phyloP scores from a whole-genome alignment of 2,888 invertebrate genomes.

The Melangyna quadrimaculata region DNA sequence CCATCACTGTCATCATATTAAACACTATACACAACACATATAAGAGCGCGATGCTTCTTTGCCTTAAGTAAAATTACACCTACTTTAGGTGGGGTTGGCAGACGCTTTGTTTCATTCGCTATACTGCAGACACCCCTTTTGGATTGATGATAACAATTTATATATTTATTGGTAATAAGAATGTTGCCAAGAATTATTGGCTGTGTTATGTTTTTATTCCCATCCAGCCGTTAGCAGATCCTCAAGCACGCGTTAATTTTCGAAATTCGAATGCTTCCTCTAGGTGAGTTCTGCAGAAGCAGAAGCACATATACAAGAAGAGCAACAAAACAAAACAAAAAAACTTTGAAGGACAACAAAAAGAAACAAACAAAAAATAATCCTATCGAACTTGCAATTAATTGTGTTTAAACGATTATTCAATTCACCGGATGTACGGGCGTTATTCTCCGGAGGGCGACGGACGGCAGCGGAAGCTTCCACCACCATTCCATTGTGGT shows the following conservation, averaged over 20 bases:
- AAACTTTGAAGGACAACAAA: constrained; percentile 10
- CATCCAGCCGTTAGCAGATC: constrained; percentile 39
- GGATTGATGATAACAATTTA: constrained; percentile 61
- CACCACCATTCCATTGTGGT: not conserved
- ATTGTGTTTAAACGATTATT: constrained; percentile 71
- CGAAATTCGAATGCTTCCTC: constrained; percentile 60
- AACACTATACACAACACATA: too few species aligned
- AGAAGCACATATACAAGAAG: not conserved
- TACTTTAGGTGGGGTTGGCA: constrained; percentile 17
- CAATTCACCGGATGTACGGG: constrained; percentile 58
- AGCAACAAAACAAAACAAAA: not conserved
- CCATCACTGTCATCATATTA: constrained; percentile 40
- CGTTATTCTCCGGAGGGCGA: constrained; percentile 29
- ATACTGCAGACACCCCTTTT: constrained; percentile 9
- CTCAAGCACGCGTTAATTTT: constrained; percentile 66
- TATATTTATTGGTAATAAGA: constrained; percentile 41
- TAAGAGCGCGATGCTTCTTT: not conserved
- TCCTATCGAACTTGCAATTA: constrained; percentile 68
- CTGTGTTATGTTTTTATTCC: constrained; percentile 24
- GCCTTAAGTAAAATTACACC: constrained; percentile 49
- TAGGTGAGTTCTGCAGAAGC: constrained; percentile 1
- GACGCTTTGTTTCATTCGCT: constrained; percentile 13
- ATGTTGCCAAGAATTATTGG: constrained; percentile 58
- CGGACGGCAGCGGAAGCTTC: constrained; percentile 19
- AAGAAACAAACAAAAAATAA: constrained; percentile 13